Evolutionary conservation across 2,797 vertebrate genomes (phyloP).

Genomic region (Enteromius argenteus): DNA sequence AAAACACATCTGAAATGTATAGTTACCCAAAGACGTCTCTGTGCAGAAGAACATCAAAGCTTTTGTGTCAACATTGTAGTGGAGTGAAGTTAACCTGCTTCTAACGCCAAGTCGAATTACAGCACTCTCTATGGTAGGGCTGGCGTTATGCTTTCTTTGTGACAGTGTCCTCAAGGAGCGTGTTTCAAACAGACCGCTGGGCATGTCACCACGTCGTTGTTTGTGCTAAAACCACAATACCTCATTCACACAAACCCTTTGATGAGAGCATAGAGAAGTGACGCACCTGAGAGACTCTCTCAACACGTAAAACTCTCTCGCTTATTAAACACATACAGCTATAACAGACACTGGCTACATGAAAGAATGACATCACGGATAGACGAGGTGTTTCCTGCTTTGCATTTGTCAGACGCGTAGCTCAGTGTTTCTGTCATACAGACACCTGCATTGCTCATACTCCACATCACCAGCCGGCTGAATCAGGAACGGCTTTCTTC

Average conservation of each 20-base stretch:
- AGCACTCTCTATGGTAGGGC: constrained; percentile 16
- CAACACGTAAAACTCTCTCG: constrained; percentile 34
- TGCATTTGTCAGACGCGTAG: constrained; percentile 54
- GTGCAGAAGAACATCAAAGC: constrained; percentile 16
- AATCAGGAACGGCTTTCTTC: constrained; percentile 28
- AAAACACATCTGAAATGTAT: background rate
- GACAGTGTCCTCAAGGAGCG: constrained; percentile 38
- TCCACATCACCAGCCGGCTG: constrained; percentile 39
- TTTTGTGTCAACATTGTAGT: constrained; percentile 29
- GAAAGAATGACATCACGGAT: constrained; percentile 45
- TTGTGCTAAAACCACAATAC: constrained; percentile 49
- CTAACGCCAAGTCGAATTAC: constrained; percentile 38
- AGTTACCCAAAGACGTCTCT: background rate
- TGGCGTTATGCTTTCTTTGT: constrained; percentile 36
- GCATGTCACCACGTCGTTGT: constrained; percentile 47
- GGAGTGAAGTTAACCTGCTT: constrained; percentile 20
- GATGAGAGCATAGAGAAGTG: constrained; percentile 55
- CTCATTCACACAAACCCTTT: constrained; percentile 53
- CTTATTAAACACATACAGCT: constrained; percentile 52
- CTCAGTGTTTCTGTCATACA: constrained; percentile 38
- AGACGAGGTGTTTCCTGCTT: constrained; percentile 44
- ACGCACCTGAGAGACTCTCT: constrained; percentile 46
- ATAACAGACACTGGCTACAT: constrained; percentile 47
- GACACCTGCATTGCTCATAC: constrained; percentile 42
- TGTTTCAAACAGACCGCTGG: constrained; percentile 46